Conservation (phyloP, 2,113 vertebrate genomes). For the Otocyon megalotis region DNA sequence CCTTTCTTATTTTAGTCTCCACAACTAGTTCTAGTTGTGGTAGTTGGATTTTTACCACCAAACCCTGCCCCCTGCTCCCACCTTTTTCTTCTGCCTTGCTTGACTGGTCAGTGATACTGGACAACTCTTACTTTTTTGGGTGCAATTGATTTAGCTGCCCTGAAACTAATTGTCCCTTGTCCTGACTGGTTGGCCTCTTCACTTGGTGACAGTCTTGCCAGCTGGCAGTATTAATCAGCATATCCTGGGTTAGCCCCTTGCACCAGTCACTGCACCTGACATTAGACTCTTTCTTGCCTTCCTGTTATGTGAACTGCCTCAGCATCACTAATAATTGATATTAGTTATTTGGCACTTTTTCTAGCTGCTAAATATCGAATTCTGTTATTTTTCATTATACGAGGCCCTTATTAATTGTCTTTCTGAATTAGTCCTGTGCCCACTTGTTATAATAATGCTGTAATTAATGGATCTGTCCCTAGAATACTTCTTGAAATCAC, state of each 20-base stretch:
- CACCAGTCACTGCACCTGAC: not conserved
- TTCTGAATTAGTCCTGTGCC: constrained; percentile 45
- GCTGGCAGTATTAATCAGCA: not conserved
- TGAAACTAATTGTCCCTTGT: not conserved
- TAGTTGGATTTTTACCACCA: not conserved
- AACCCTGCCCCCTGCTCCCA: not conserved
- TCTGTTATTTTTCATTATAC: constrained; percentile 71
- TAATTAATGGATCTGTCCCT: constrained; percentile 25
- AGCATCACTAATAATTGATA: constrained; percentile 58
- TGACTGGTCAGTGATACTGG: not conserved
- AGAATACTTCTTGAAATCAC: not conserved
- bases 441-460: constrained; percentile 26
- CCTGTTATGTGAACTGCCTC: constrained; percentile 12
- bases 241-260: fast-evolving
- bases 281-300: not conserved
- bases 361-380: constrained; percentile 60
- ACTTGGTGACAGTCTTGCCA: not conserved
- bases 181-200: constrained; percentile 14
- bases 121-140: not conserved
- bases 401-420: constrained; percentile 66
- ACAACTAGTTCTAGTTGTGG: not conserved
- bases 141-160: not conserved
- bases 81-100: not conserved
- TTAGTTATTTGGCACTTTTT: constrained; percentile 30
- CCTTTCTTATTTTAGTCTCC: not conserved